Evolutionary conservation across 2,113 vertebrate species (phyloP).

Genomic region (Chaetura pelagica): DNA sequence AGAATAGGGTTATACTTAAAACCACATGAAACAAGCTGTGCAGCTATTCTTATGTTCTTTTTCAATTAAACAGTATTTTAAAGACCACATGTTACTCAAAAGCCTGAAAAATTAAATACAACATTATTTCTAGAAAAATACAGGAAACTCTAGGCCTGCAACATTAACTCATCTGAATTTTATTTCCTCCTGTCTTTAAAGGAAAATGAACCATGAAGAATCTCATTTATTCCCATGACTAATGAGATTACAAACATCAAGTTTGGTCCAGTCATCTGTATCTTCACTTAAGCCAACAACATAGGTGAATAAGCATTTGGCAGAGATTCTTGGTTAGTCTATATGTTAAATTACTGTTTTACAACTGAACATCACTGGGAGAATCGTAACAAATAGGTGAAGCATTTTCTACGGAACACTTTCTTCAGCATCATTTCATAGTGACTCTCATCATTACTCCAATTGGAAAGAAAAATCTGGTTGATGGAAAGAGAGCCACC

Average conservation of each 20-base stretch:
- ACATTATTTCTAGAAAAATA: slow-evolving; percentile 7
- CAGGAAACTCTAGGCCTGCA: neutral
- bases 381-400: slow-evolving; percentile 32
- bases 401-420: slow-evolving; percentile 23
- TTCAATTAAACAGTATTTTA: neutral
- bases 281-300: slow-evolving; percentile 22
- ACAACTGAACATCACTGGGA: slow-evolving; percentile 8
- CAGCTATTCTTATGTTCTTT: neutral
- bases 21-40: neutral
- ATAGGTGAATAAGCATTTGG: slow-evolving; percentile 8
- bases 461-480: slow-evolving; percentile 13
- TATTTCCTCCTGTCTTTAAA: slow-evolving; percentile 12
- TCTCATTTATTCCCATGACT: slow-evolving; percentile 10
- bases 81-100: neutral
- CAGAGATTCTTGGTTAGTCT: slow-evolving; percentile 46
- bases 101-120: neutral
- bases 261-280: slow-evolving; percentile 2
- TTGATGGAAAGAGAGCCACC: neutral
- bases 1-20: neutral
- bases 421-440: slow-evolving; percentile 4
- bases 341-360: slow-evolving; percentile 54
- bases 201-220: neutral
- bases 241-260: neutral
- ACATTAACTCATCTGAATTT: neutral
- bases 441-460: neutral